These are phyloP conservation scores for Acanthopleura granulata DNA, from an alignment of 2,888 invertebrate species.

Conservation along the genomic window DNA sequence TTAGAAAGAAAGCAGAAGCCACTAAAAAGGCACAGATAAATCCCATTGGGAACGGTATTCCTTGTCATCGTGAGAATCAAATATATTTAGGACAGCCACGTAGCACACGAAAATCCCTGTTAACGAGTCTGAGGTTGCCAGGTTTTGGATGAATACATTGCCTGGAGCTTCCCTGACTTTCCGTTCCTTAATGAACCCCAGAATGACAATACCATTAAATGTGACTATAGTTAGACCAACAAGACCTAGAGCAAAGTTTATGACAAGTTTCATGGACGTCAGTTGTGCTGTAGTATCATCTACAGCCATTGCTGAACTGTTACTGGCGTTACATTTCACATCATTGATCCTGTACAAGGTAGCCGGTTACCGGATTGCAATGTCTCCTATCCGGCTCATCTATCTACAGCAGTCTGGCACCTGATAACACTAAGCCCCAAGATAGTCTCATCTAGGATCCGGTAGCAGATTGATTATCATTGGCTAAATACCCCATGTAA, in stretches of 20 bases:
- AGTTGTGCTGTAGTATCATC: no score
- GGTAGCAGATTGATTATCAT: no score
- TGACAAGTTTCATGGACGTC: no score
- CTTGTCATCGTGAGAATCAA: neutral
- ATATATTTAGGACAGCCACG: neutral
- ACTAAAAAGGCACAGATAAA: conserved; percentile 5
- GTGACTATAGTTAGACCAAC: neutral
- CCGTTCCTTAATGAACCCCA: neutral
- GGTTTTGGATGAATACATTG: neutral
- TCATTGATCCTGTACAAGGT: no score
- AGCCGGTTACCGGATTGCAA: no score
- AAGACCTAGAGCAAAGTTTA: neutral
- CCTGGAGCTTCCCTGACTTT: neutral
- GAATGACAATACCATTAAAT: neutral
- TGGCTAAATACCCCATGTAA: no score
- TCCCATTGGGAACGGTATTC: neutral
- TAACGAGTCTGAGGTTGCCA: neutral
- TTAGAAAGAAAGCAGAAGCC: conserved; percentile 28
- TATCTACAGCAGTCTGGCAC: no score
- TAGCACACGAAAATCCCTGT: neutral
- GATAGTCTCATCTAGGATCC: no score
- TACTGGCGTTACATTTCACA: no score
- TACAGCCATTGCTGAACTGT: no score
- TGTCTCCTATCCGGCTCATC: no score
- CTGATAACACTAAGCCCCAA: no score